phyloP scores from a whole-genome alignment of 2,888 invertebrate genomes.

The Rambutsinella grinnellia region DNA sequence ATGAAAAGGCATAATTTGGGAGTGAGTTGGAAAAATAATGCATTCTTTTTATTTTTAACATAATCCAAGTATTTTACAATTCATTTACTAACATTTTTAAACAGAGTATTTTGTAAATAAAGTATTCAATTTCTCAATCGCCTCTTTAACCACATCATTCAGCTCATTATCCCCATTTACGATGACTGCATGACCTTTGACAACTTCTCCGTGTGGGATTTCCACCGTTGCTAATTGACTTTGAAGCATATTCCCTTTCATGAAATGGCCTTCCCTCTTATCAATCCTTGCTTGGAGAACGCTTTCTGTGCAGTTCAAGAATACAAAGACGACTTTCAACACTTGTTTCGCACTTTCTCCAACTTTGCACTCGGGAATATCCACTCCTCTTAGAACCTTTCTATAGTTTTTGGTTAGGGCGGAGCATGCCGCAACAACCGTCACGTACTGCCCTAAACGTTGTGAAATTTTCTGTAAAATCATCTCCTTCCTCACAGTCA shows the following conservation, averaged over 20 bases:
- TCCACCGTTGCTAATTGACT: constrained; percentile 55
- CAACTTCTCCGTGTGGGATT: constrained; percentile 17
- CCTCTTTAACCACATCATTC: constrained; percentile 14
- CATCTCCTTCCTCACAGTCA: constrained; percentile 29
- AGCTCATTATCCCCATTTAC: constrained; percentile 43
- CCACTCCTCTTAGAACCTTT: constrained; percentile 38
- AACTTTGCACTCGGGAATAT: too few species aligned
- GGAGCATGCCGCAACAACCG: constrained; percentile 51
- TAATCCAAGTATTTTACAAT: too few species aligned
- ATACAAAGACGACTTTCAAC: constrained; percentile 29
- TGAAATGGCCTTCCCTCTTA: constrained; percentile 50
- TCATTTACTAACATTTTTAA: too few species aligned
- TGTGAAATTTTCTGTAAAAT: background rate
- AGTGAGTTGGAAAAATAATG: too few species aligned
- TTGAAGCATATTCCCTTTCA: constrained; percentile 50
- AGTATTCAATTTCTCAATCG: constrained; percentile 17
- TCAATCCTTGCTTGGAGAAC: constrained; percentile 43
- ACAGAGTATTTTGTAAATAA: too few species aligned
- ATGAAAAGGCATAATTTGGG: too few species aligned
- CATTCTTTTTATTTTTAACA: too few species aligned
- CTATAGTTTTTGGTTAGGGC: constrained; percentile 47
- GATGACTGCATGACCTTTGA: background rate
- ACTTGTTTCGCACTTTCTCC: background rate
- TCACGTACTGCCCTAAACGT: background rate
- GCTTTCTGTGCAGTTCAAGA: constrained; percentile 43